Conservation (phyloP, 2,888 invertebrate species). For the Lithophane leautieri region DNA sequence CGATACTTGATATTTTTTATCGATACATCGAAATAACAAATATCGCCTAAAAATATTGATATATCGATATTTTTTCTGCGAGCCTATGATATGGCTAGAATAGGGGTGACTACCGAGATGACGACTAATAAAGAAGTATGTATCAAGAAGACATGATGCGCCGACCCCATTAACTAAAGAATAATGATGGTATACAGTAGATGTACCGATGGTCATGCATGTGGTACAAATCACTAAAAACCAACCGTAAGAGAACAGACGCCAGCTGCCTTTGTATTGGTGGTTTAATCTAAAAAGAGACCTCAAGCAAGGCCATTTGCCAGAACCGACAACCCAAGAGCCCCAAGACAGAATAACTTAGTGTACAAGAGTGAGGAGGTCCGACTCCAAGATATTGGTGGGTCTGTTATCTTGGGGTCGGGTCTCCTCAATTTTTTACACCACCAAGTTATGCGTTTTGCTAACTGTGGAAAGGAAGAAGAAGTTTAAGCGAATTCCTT, state of each 20-base stretch:
- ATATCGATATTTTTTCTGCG: too few species aligned
- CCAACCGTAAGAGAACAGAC: constrained; percentile 5
- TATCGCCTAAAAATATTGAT: too few species aligned
- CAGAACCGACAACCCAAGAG: background rate
- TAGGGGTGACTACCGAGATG: background rate
- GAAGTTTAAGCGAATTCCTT: background rate
- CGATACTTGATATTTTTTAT: too few species aligned
- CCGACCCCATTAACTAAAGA: background rate
- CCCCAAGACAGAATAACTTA: background rate
- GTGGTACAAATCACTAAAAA: background rate
- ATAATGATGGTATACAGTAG: background rate
- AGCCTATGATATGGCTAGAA: background rate
- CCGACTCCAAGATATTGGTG: background rate
- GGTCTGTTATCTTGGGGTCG: fast-evolving
- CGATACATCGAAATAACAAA: too few species aligned
- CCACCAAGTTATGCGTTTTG: background rate
- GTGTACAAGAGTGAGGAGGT: background rate
- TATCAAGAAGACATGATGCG: background rate
- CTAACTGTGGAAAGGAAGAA: constrained; percentile 4
- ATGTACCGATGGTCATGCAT: background rate
- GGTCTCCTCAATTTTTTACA: background rate
- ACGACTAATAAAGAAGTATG: background rate
- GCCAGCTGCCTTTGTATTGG: too few species aligned
- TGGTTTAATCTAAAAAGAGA: background rate
- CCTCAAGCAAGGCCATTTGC: background rate